Base-by-base conservation (phyloP, 2,888 invertebrate genomes). In the Boloria selene region DNA sequence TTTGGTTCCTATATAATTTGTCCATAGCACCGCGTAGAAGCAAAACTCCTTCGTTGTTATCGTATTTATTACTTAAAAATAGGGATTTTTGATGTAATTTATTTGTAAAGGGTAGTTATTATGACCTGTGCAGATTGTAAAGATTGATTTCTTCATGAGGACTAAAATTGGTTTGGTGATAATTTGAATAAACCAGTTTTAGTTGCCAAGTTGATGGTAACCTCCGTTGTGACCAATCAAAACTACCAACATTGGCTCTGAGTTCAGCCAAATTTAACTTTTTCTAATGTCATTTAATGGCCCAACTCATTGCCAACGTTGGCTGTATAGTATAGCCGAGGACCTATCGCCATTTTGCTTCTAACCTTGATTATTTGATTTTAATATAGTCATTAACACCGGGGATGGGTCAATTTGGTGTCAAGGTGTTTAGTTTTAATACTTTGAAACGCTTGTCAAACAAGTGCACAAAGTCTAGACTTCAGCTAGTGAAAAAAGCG, bases 361-460 rank as follows among this genome's bases (percentile, higher is more conserved):
- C 47, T 31, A 47, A 16, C 44, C 52, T 58, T 58, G 38, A 58
- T 58, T 52, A 64, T 59, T 64, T 52, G 17, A 47, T 64, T 64
- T 61, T 58, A 38, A 38, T 47, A 59, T 59, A 64, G 45, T 64
- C 50, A 47, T 52, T 64, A 64, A 59, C 51, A 59, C 52, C 58
- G 64, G 64, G 61, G 61, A 64, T 67, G 64, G 65, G 69, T 68
- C 66, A 56, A 62, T 68, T 67, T 63, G 64, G 53, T 75, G 67
- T 71, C 72, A 73, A 69, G 74, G 76, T 68, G 73, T 72, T 74
- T 76, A 79, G 80, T 74, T 76, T 71, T 78, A 78, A 80, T 77
- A 63, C 85, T 88, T 85, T 86, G 85, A 76, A 77, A 80, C 82
- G 89, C 91, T 91, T 90, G 91, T 91, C 80, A 88, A 81, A 91